Percentiles rank a stretch among this genome's conserved stretches.
These are phyloP conservation scores for Brachyptera putata DNA, from an alignment of 2,888 invertebrate genomes.

Conservation along the genomic window DNA sequence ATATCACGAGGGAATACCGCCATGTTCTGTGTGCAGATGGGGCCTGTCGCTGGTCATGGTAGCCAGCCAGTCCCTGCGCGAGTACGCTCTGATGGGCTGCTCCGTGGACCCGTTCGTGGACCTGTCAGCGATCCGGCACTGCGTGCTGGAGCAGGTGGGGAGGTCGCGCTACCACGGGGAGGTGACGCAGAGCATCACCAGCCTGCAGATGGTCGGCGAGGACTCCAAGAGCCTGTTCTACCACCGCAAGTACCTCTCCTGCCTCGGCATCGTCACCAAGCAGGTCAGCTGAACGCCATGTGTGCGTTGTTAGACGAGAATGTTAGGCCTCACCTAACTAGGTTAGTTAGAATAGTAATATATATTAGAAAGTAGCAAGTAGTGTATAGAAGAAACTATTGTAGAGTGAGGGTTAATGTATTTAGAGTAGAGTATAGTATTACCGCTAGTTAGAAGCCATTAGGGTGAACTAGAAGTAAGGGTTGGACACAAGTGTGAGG, in stretches of 20 bases:
- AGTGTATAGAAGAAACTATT: no score
- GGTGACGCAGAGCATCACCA: constrained; percentile 60
- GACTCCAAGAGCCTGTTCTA: constrained; percentile 62
- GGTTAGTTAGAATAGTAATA: no score
- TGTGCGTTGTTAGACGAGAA: background rate
- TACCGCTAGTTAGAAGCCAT: no score
- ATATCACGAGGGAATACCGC: no score
- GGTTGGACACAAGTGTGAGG: no score
- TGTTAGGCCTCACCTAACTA: no score
- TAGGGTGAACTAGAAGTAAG: no score
- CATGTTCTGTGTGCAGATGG: constrained; percentile 46
- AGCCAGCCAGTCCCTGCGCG: constrained; percentile 59
- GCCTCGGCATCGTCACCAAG: constrained; percentile 55
- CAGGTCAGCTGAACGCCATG: constrained; percentile 48
- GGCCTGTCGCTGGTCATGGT: constrained; percentile 64
- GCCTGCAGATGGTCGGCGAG: constrained; percentile 51
- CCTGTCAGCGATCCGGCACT: constrained; percentile 57
- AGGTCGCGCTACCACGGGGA: constrained; percentile 65
- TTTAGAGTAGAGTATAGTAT: no score
- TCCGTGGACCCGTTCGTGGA: constrained; percentile 44
- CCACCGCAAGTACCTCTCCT: constrained; percentile 57
- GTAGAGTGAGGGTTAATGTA: no score
- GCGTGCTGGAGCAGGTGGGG: constrained; percentile 69
- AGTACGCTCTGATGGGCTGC: constrained; percentile 52
- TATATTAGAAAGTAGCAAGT: no score